phyloP scores from a whole-genome alignment of 1,140 invertebrate genomes.

The Drosophila quadrilineata region DNA sequence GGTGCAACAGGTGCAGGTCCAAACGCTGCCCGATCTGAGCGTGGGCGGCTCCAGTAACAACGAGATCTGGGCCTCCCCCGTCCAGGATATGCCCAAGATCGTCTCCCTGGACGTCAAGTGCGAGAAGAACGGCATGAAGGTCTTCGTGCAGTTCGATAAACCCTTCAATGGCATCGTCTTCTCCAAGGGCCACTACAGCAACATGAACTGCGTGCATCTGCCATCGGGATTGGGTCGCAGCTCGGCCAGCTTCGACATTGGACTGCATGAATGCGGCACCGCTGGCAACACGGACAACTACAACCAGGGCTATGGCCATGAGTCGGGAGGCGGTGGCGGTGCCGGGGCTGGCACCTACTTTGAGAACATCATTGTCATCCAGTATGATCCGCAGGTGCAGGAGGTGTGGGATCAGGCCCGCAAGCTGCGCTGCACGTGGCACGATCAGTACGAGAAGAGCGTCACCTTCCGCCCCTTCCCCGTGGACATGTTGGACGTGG shows the following conservation, averaged over 20 bases:
- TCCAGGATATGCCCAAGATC: constrained; percentile 94
- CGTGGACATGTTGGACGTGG: constrained; percentile 97
- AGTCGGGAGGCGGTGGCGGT: constrained; percentile 82
- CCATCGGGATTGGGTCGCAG: constrained; percentile 92
- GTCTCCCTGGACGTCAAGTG: constrained; percentile 95
- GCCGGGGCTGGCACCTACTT: constrained; percentile 94
- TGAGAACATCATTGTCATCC: constrained; percentile 96
- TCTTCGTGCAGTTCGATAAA: constrained; percentile 95
- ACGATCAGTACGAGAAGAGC: constrained; percentile 97
- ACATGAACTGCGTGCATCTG: constrained; percentile 94
- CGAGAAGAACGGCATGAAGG: constrained; percentile 96
- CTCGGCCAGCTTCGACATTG: constrained; percentile 94
- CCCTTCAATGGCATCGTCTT: constrained; percentile 97
- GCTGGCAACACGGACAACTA: constrained; percentile 95
- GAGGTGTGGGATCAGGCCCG: constrained; percentile 98
- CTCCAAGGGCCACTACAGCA: constrained; percentile 95
- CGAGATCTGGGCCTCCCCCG: constrained; percentile 91
- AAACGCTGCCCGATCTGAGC: constrained; percentile 79
- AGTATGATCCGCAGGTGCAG: constrained; percentile 97
- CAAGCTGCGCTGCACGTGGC: constrained; percentile 96
- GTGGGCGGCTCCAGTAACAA: constrained; percentile 82
- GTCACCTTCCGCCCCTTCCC: constrained; percentile 97
- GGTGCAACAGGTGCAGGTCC: constrained; percentile 83
- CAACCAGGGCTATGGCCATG: constrained; percentile 90
- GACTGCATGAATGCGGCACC: constrained; percentile 94